Percentiles rank a stretch among this genome's conserved stretches.
Conservation (phyloP, 1,140 invertebrate species). For the Phymastichus coffea region DNA sequence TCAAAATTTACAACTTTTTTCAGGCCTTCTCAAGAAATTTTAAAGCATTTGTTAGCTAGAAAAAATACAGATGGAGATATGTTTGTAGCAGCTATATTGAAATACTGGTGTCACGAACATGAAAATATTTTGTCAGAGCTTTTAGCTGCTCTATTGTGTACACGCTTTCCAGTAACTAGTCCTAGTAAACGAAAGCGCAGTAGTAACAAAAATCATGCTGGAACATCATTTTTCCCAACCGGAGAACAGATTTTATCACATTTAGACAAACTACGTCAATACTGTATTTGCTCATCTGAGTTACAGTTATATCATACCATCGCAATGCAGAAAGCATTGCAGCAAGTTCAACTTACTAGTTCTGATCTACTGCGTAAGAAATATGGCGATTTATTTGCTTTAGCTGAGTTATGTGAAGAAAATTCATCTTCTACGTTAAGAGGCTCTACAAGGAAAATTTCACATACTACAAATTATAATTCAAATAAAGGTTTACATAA, state of each 20-base stretch:
- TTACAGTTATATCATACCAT: slow-evolving; percentile 75
- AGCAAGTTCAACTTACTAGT: slow-evolving; percentile 75
- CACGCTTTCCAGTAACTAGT: slow-evolving; percentile 79
- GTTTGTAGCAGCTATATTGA: slow-evolving; percentile 85
- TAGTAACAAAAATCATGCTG: slow-evolving; percentile 62
- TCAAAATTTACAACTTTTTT: no score
- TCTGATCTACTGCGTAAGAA: slow-evolving; percentile 84
- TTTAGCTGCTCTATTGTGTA: slow-evolving; percentile 73
- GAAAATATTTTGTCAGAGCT: slow-evolving; percentile 87
- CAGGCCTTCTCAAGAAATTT: slow-evolving; percentile 80
- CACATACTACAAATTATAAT: slow-evolving; percentile 44
- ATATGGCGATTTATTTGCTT: slow-evolving; percentile 86
- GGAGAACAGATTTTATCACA: slow-evolving; percentile 86
- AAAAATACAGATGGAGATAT: slow-evolving; percentile 70
- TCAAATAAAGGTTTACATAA: slow-evolving; percentile 52
- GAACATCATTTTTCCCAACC: slow-evolving; percentile 62
- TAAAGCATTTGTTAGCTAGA: slow-evolving; percentile 80
- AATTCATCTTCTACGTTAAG: slow-evolving; percentile 52
- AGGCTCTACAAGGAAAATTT: slow-evolving; percentile 60
- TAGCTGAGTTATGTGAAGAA: slow-evolving; percentile 85
- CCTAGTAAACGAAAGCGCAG: slow-evolving; percentile 88
- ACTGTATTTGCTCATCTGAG: slow-evolving; percentile 63
- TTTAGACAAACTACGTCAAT: slow-evolving; percentile 84
- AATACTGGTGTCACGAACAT: slow-evolving; percentile 90
- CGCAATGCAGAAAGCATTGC: slow-evolving; percentile 85